phyloP scores from a whole-genome alignment of 2,113 vertebrate species.

The Hipposideros armiger region DNA sequence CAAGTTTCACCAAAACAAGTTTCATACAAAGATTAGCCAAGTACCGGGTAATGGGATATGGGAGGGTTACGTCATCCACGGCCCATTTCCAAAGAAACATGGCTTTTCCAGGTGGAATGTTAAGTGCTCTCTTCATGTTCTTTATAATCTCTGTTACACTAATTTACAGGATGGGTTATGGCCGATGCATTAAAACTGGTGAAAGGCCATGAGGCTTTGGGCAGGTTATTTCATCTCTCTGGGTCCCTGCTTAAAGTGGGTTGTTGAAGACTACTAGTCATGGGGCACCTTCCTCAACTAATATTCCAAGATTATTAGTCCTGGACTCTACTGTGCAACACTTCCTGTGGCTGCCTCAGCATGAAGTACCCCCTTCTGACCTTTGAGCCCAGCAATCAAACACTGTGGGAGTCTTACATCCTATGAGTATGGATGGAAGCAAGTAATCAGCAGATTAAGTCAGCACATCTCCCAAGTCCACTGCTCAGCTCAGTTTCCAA shows the following conservation, averaged over 20 bases:
- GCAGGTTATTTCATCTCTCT: neutral
- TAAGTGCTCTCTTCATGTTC: slow-evolving; percentile 31
- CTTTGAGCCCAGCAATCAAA: neutral
- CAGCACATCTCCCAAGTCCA: neutral
- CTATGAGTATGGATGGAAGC: neutral
- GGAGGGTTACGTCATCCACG: slow-evolving; percentile 67
- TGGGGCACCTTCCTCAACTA: neutral
- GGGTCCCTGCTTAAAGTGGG: neutral
- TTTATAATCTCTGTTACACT: neutral
- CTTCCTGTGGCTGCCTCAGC: neutral
- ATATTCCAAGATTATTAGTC: neutral
- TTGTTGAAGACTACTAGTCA: neutral
- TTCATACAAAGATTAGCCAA: slow-evolving; percentile 80
- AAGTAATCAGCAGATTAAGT: neutral
- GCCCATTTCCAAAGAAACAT: slow-evolving; percentile 76
- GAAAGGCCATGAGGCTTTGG: neutral
- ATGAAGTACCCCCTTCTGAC: neutral
- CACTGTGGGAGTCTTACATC: neutral
- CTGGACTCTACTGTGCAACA: neutral
- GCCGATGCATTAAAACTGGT: neutral
- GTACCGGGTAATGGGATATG: slow-evolving; percentile 75
- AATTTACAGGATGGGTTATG: neutral
- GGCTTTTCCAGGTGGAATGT: slow-evolving; percentile 70
- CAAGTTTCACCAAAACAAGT: slow-evolving; percentile 83
- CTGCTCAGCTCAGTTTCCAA: neutral